Evolutionary conservation across 2,888 invertebrate genomes (phyloP), one percentile per base, ranked within the genome.

Genomic region (Linnaemya vulpina): DNA sequence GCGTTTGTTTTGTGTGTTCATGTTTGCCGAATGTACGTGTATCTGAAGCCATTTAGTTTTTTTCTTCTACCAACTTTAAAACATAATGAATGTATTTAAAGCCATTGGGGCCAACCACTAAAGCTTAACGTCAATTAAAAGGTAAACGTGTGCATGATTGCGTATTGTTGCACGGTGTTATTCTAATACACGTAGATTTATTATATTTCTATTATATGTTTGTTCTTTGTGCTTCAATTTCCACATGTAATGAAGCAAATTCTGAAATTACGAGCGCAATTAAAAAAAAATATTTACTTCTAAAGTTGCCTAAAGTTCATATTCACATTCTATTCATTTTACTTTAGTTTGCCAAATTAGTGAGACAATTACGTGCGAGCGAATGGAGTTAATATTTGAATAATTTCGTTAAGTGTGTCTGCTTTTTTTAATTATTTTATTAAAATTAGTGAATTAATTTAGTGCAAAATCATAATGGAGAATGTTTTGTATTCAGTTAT

Each of bases 31-130:
- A 13, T 35, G n/a, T 8, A 55, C 40, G 62, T 75, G n/a, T 49
- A 46, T 75, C 49, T 55, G 22, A 70, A 71, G n/a, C 46, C 46
- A 40, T 82, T 75, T 15, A 46, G 17, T 60, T 68, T 75, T 74
- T 62, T 46, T 65, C 5, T n/a, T n/a, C 46, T 3, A 53, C 15
- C 49, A 71, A 71, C 30, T 76, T 53, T 76, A 70, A 65, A 75
- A 70, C 67, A 43, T 80, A 84, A 84, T 80, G 75, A 84, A 80
- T 76, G 84, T 65, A 58, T 80, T 76, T 65, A 43, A 76, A 80
- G 60, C 84, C 80, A 84, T 84, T 84, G 80, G 84, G 84, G 84
- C 80, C 76, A 84, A 84, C 79, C 76, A 76, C 71, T 76, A 80
- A 73, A 70, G 81, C 84, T 84, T 84, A 78, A 77, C 81, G 73